phyloP scores from a whole-genome alignment of 1,140 invertebrate genomes.

The Aphaenogaster ashmeadi region DNA sequence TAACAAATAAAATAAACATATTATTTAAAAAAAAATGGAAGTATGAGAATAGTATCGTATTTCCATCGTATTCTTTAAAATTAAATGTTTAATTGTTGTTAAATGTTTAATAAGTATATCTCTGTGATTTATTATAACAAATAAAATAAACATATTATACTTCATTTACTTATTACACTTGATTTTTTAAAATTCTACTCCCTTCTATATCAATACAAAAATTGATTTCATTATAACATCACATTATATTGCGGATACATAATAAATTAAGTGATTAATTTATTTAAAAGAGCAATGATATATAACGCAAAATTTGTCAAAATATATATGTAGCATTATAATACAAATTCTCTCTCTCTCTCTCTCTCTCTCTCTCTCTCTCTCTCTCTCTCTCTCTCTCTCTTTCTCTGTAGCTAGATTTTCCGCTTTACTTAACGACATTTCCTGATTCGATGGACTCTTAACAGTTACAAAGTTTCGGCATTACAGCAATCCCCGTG shows the following conservation, averaged over 20 bases:
- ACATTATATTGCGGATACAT: not conserved
- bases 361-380: not conserved
- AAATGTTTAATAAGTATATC: not conserved
- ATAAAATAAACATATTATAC: not conserved
- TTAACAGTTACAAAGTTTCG: constrained; percentile 39
- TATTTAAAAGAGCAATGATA: not conserved
- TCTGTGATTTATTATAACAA: not conserved
- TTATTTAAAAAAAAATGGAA: not conserved
- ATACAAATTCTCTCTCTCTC: not conserved
- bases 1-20: not conserved
- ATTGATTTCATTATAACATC: constrained; percentile 5
- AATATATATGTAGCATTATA: not conserved
- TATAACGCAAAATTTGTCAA: not conserved
- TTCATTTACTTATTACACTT: too few relatives aligned
- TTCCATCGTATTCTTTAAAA: not conserved
- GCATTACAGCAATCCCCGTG: not conserved
- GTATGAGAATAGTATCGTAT: not conserved
- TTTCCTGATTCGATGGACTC: not conserved
- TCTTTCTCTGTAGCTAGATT: not conserved
- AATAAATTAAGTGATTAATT: not conserved
- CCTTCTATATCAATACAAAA: not conserved
- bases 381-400: not conserved
- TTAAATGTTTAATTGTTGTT: not conserved
- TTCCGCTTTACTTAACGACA: not conserved
- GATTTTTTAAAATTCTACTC: not conserved